Evolutionary conservation across 2,888 invertebrate species (phyloP).

Genomic region (Lepas anatifera): DNA sequence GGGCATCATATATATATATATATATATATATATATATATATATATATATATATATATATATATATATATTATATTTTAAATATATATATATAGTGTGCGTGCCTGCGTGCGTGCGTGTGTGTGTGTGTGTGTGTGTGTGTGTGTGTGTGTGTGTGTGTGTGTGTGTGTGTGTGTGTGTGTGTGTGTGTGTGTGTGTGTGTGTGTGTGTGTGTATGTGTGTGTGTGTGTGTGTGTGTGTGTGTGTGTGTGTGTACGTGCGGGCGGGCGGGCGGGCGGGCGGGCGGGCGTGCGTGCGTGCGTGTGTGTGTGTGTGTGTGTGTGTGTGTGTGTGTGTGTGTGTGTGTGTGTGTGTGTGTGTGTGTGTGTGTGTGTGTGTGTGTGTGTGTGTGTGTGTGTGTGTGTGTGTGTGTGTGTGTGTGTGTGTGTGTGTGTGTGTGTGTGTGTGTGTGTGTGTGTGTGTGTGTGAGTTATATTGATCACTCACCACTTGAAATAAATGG

Average conservation of each 20-base stretch:
- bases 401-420: too few relatives aligned
- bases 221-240: neutral
- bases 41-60: too few relatives aligned
- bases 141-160: neutral
- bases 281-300: neutral
- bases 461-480: too few relatives aligned
- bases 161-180: neutral
- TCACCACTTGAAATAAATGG: too few relatives aligned
- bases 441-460: too few relatives aligned
- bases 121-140: neutral
- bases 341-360: neutral
- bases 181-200: neutral
- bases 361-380: too few relatives aligned
- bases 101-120: neutral
- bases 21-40: too few relatives aligned
- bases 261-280: neutral
- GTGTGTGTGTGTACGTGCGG: neutral
- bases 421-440: too few relatives aligned
- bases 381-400: too few relatives aligned
- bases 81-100: neutral
- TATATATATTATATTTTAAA: too few relatives aligned
- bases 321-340: neutral
- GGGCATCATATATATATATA: too few relatives aligned
- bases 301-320: neutral
- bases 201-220: neutral